A percentile compares a stretch with the other conserved stretches of the same genome.
Evolutionary conservation across 2,797 vertebrate species (phyloP).

Genomic region (Heteromormyrus szaboi): DNA sequence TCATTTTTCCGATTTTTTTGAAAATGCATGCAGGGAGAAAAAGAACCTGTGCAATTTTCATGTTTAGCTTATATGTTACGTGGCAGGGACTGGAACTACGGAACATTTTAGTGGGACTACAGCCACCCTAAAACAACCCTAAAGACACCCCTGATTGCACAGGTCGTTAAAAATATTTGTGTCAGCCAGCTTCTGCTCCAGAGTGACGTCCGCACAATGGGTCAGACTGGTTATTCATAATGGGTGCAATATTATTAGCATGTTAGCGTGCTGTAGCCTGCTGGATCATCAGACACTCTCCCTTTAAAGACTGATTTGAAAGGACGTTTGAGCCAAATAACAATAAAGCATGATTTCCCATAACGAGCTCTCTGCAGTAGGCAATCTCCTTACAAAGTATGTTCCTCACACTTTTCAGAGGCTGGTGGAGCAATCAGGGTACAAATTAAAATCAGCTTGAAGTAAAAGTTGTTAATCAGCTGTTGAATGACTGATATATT

Average conservation of each 20-base stretch:
- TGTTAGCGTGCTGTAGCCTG: not conserved
- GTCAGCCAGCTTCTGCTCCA: not conserved
- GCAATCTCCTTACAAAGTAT: constrained; percentile 6
- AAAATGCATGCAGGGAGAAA: not conserved
- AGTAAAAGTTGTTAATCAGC: constrained; percentile 11
- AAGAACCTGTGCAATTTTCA: not conserved
- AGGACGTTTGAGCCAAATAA: not conserved
- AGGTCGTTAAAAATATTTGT: not conserved
- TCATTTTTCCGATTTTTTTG: not conserved
- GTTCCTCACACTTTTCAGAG: not conserved
- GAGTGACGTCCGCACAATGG: not conserved
- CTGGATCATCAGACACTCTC: not conserved
- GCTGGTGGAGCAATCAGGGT: constrained; percentile 1
- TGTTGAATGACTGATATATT: constrained; percentile 12
- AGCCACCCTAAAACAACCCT: not conserved
- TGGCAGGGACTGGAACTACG: not conserved
- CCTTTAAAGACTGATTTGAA: not conserved
- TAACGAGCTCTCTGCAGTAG: constrained; percentile 11
- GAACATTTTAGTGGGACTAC: not conserved
- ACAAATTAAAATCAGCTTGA: not conserved
- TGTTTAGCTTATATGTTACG: not conserved
- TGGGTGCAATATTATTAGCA: not conserved
- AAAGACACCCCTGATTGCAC: not conserved
- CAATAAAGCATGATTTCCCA: constrained; percentile 10
- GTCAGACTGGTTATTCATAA: not conserved